Evolutionary conservation across 2,888 invertebrate species (phyloP).

Genomic region (Aleiodes alternator): DNA sequence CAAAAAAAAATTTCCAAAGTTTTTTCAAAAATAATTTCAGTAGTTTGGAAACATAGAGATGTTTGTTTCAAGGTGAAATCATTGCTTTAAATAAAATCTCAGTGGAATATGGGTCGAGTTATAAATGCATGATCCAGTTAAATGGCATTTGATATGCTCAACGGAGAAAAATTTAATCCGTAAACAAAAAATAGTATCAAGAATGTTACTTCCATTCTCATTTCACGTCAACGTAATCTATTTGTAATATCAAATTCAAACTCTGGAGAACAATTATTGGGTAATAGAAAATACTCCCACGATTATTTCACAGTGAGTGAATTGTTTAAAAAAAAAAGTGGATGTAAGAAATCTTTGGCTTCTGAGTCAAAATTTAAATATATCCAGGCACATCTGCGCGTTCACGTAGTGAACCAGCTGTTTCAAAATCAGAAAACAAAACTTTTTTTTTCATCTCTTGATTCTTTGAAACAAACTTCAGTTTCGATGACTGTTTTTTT

Average conservation of each 20-base stretch:
- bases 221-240: conserved; percentile 37
- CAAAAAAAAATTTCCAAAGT: not conserved
- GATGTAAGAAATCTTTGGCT: conserved; percentile 13
- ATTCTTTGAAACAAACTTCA: too few species aligned
- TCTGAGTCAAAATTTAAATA: conserved; percentile 55
- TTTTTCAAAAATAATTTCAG: not conserved
- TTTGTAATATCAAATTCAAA: conserved; percentile 37
- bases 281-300: not conserved
- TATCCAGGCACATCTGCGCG: conserved; percentile 52
- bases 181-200: conserved; percentile 7
- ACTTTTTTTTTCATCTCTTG: too few species aligned
- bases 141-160: conserved; percentile 22
- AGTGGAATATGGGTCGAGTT: conserved; percentile 66
- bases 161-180: not conserved
- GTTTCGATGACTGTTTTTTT: too few species aligned
- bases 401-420: conserved; percentile 28
- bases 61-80: conserved; percentile 50
- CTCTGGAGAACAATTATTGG: not conserved
- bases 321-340: conserved; percentile 24
- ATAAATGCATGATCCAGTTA: conserved; percentile 67
- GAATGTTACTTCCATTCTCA: conserved; percentile 11
- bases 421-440: not conserved
- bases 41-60: not conserved
- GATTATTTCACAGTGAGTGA: not conserved
- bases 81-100: conserved; percentile 59